Evolutionary conservation across 2,113 vertebrate species (phyloP).

Genomic region (Ptilonorhynchus violaceus): DNA sequence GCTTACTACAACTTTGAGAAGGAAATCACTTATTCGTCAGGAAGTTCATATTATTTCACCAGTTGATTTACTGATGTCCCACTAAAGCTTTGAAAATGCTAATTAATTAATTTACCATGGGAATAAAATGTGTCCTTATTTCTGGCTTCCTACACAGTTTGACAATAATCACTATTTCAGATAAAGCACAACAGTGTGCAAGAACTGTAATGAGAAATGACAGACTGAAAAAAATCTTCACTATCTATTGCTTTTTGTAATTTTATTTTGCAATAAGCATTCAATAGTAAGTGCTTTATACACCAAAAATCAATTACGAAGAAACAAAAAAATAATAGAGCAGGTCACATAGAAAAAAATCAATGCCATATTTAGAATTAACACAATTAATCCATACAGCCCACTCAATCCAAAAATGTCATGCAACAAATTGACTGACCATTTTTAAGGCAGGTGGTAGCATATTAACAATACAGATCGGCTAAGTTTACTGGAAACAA

Average conservation of each 20-base stretch:
- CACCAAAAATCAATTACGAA: background rate
- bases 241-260: background rate
- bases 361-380: background rate
- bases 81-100: background rate
- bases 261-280: background rate
- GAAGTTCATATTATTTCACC: background rate
- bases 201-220: background rate
- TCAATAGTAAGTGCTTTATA: background rate
- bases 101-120: background rate
- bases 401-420: slow-evolving; percentile 17
- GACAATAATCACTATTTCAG: background rate
- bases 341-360: background rate
- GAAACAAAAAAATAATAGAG: background rate
- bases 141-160: background rate
- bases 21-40: background rate
- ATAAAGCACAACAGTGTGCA: background rate
- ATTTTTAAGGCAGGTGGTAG: slow-evolving; percentile 15
- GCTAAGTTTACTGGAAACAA: slow-evolving; percentile 65
- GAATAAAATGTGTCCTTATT: background rate
- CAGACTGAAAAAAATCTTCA: background rate
- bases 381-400: slow-evolving; percentile 36
- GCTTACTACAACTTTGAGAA: background rate
- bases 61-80: background rate
- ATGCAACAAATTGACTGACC: slow-evolving; percentile 6
- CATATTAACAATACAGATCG: slow-evolving; percentile 11